These are phyloP conservation scores for Oceanodroma tethys DNA, from an alignment of 2,113 vertebrate genomes.

Conservation along the genomic window DNA sequence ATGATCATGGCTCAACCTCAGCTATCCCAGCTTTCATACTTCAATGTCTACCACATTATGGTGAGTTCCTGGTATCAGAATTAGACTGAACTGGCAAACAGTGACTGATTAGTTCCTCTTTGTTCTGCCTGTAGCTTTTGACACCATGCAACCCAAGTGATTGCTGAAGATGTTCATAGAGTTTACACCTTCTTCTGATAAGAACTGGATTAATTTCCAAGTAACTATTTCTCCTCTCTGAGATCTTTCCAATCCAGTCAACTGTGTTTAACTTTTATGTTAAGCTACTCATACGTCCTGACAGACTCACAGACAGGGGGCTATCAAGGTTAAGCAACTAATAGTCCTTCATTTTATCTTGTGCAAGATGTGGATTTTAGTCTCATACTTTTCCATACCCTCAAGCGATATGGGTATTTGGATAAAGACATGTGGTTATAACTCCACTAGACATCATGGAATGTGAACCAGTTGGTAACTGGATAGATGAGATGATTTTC, in stretches of 20 bases:
- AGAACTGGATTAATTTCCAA: neutral
- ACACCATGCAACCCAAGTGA: neutral
- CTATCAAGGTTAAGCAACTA: neutral
- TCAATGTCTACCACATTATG: neutral
- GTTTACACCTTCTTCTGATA: accelerated
- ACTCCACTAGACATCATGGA: neutral
- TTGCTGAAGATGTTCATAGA: neutral
- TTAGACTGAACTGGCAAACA: neutral
- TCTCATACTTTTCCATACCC: neutral
- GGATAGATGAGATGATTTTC: neutral
- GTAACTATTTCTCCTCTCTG: neutral
- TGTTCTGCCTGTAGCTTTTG: neutral
- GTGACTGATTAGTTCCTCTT: neutral
- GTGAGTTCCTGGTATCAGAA: neutral
- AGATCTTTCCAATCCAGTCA: neutral
- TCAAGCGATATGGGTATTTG: neutral
- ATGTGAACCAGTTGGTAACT: neutral
- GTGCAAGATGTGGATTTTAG: neutral
- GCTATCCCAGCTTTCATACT: neutral
- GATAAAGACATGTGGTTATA: neutral
- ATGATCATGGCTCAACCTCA: neutral
- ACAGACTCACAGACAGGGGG: neutral
- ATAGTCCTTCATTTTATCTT: neutral
- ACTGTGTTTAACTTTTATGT: neutral
- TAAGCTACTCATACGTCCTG: neutral